Conservation (phyloP, 2,888 invertebrate genomes). For the Acanthosepion pharaonis region DNA sequence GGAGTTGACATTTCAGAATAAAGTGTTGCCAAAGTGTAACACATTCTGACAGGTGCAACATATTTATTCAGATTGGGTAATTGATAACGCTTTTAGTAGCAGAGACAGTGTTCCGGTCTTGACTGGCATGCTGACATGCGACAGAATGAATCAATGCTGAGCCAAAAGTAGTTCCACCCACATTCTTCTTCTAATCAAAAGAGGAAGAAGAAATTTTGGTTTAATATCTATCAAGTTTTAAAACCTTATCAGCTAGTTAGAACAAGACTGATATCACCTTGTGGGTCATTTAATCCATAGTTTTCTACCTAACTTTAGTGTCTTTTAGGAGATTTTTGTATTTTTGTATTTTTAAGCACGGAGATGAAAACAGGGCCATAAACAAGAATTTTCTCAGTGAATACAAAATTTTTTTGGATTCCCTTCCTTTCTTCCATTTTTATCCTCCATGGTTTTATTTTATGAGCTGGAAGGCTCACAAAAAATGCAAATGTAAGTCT, state of each 20-base stretch:
- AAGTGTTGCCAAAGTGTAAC: conserved; percentile 15
- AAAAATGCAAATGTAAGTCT: too few relatives aligned
- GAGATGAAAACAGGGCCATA: too few relatives aligned
- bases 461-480: too few relatives aligned
- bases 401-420: too few relatives aligned
- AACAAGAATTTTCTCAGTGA: too few relatives aligned
- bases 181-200: neutral
- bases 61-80: conserved; percentile 16
- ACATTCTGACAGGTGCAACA: neutral
- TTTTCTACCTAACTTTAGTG: neutral
- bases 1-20: neutral
- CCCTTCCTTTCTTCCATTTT: too few relatives aligned
- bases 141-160: conserved; percentile 21
- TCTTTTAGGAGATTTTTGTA: too few relatives aligned
- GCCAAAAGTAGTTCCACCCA: neutral
- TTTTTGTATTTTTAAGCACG: too few relatives aligned
- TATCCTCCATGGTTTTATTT: too few relatives aligned
- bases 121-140: conserved; percentile 33
- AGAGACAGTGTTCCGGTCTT: neutral
- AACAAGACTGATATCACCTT: neutral
- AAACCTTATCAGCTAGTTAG: neutral
- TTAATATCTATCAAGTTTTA: neutral
- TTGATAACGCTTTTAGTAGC: conserved; percentile 10
- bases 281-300: neutral
- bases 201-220: conserved; percentile 6